A percentile compares a stretch with the other conserved stretches of the same genome.
Evolutionary conservation across 1,140 invertebrate species (phyloP).

Genomic region (Anadara kagoshimensis): DNA sequence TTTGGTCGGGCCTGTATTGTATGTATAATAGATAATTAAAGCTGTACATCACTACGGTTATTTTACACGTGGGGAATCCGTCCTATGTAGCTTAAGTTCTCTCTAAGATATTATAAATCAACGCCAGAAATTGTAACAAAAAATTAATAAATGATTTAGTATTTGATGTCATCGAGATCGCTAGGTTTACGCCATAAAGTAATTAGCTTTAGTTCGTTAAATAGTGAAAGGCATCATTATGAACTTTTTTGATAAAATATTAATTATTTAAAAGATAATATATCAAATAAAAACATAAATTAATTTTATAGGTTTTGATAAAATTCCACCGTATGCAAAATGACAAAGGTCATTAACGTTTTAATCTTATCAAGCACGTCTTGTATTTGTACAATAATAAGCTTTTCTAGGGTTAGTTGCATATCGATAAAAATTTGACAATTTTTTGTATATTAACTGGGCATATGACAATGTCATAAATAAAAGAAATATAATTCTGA

Average conservation of each 20-base stretch:
- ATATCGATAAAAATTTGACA: not conserved
- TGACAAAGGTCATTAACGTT: not conserved
- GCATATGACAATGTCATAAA: slow-evolving; percentile 29
- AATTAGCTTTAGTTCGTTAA: too few species aligned
- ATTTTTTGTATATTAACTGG: not conserved
- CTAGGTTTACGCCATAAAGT: not conserved
- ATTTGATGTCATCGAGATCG: slow-evolving; percentile 4
- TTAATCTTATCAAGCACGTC: not conserved
- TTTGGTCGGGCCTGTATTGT: too few species aligned
- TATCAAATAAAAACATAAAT: not conserved
- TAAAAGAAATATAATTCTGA: slow-evolving; percentile 44
- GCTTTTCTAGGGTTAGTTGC: not conserved
- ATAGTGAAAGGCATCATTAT: not conserved
- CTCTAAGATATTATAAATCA: too few species aligned
- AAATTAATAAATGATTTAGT: not conserved
- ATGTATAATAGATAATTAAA: too few species aligned
- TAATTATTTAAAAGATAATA: slow-evolving; percentile 7
- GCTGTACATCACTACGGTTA: too few species aligned
- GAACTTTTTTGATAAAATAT: not conserved
- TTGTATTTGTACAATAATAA: not conserved
- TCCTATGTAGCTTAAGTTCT: not conserved
- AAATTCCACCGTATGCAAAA: not conserved
- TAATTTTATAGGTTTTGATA: not conserved
- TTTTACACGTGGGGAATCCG: not conserved
- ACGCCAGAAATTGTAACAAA: too few species aligned